Evolutionary conservation across 2,113 vertebrate species (phyloP).

Genomic region (Fregetta grallaria): DNA sequence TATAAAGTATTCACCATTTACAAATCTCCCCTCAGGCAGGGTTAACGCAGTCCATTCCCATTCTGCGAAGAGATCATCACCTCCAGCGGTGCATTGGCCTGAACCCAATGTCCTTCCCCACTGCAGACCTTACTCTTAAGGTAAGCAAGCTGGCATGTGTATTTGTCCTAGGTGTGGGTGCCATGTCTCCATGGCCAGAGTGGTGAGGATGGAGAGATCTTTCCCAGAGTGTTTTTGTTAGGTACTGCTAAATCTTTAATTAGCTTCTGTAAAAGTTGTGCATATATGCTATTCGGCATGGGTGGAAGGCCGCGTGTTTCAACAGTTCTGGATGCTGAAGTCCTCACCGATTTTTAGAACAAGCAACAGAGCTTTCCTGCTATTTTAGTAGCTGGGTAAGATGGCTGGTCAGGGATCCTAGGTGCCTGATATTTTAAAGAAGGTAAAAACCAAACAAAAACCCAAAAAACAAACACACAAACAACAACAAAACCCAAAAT

Average conservation of each 20-base stretch:
- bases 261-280: neutral
- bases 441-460: neutral
- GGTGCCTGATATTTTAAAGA: neutral
- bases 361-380: neutral
- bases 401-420: neutral
- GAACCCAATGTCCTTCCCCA: constrained; percentile 92
- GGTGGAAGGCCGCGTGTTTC: neutral
- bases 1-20: neutral
- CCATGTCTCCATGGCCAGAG: neutral
- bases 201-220: neutral
- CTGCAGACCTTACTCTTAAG: constrained; percentile 94
- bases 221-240: neutral
- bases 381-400: neutral
- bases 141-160: constrained; percentile 62
- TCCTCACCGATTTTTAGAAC: neutral
- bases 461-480: neutral
- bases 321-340: neutral
- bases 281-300: rapidly evolving
- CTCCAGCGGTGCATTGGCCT: constrained; percentile 91
- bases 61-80: constrained; percentile 92
- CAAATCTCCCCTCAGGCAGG: constrained; percentile 71
- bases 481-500: neutral
- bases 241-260: neutral
- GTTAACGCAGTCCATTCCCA: constrained; percentile 90
- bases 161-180: neutral